Evolutionary conservation across 2,797 vertebrate species (phyloP).

Genomic region (Myotis vivesi): DNA sequence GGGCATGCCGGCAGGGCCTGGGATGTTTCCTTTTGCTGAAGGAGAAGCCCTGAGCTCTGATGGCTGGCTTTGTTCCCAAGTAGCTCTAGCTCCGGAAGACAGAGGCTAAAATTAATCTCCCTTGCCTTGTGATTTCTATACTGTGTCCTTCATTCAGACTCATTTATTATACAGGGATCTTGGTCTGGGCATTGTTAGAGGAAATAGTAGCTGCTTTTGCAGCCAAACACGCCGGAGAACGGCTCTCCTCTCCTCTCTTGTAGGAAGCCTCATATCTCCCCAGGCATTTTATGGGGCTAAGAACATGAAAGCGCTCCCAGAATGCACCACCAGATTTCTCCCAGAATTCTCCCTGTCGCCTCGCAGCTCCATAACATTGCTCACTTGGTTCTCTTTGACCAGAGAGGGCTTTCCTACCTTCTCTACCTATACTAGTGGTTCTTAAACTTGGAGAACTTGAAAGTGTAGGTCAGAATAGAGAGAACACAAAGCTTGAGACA

Average conservation of each 20-base stretch:
- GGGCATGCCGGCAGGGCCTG: not conserved
- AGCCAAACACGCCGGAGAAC: not conserved
- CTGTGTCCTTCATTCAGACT: conserved; percentile 21
- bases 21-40: conserved; percentile 44
- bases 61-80: conserved; percentile 14
- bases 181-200: not conserved
- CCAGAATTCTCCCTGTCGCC: not conserved
- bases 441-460: not conserved
- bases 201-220: not conserved
- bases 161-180: not conserved
- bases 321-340: not conserved
- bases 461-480: not conserved
- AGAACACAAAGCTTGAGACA: not conserved
- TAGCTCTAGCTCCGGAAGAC: not conserved
- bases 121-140: conserved; percentile 46
- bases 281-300: not conserved
- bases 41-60: conserved; percentile 20
- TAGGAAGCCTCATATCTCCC: not conserved
- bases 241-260: not conserved
- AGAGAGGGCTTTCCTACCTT: not conserved
- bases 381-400: not conserved
- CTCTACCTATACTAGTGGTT: not conserved
- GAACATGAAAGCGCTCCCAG: not conserved
- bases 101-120: conserved; percentile 57
- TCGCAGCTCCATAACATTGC: not conserved